Evolutionary conservation across 2,888 invertebrate genomes (phyloP).

Genomic region (Microctonus hyperodae): DNA sequence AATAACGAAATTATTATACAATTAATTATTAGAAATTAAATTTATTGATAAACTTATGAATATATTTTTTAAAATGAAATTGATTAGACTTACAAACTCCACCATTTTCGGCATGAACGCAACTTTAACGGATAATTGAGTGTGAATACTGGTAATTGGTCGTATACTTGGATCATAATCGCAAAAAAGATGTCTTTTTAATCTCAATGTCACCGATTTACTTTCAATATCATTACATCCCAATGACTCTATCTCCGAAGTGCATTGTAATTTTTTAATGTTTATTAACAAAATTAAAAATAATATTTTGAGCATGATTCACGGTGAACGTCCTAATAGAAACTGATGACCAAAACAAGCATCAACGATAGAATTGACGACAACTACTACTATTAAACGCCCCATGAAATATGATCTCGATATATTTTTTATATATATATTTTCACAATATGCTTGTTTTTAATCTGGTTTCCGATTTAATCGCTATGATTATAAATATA

Average conservation of each 20-base stretch:
- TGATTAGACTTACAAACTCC: conserved; percentile 55
- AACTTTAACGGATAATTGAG: conserved; percentile 66
- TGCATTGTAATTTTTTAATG: neutral
- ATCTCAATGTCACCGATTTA: conserved; percentile 47
- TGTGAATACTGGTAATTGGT: conserved; percentile 66
- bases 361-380: neutral
- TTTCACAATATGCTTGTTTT: neutral
- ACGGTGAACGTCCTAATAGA: neutral
- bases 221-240: conserved; percentile 44
- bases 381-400: conserved; percentile 1
- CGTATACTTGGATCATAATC: conserved; percentile 67
- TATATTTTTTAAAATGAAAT: too few relatives aligned
- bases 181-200: conserved; percentile 68
- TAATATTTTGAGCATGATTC: conserved; percentile 24
- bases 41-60: too few relatives aligned
- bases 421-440: neutral
- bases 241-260: conserved; percentile 4
- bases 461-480: neutral
- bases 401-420: conserved; percentile 21
- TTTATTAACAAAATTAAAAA: conserved; percentile 4
- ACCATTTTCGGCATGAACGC: conserved; percentile 69
- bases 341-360: neutral
- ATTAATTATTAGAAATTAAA: neutral
- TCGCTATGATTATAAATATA: neutral
- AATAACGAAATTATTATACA: neutral